A percentile compares a stretch with the other conserved stretches of the same genome.
Conservation (phyloP, 2,888 invertebrate species). For the Tromatobia lineatoria region DNA sequence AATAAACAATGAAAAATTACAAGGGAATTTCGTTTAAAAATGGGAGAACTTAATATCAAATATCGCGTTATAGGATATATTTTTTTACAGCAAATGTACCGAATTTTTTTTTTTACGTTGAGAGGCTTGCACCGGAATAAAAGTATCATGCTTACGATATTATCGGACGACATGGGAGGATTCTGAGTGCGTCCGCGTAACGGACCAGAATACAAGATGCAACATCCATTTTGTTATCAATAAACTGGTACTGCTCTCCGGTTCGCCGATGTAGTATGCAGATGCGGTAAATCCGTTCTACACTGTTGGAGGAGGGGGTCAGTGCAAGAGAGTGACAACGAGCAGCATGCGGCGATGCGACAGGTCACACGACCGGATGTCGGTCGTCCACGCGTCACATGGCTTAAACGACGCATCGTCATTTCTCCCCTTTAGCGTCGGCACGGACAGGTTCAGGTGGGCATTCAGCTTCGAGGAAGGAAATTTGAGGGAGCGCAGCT, state of each 20-base stretch:
- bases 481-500: constrained; percentile 18
- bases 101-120: neutral
- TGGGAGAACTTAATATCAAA: neutral
- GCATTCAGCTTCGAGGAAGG: constrained; percentile 23
- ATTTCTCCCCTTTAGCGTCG: constrained; percentile 18
- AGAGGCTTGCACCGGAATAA: neutral
- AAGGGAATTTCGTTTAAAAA: neutral
- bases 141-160: neutral
- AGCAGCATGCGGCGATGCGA: neutral
- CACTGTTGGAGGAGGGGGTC: neutral
- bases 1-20: too few relatives aligned
- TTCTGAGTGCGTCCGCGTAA: neutral
- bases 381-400: constrained; percentile 26
- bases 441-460: neutral
- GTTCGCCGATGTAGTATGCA: constrained; percentile 21
- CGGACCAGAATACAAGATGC: constrained; percentile 16
- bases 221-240: constrained; percentile 50
- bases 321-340: constrained; percentile 13
- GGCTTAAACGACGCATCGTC: constrained; percentile 29
- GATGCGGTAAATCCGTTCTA: constrained; percentile 23
- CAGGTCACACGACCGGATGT: constrained; percentile 20
- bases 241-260: constrained; percentile 4
- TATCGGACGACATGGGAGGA: neutral
- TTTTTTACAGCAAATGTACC: neutral
- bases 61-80: too few relatives aligned